Percentiles rank a stretch among this genome's conserved stretches.
phyloP scores from a whole-genome alignment of 2,113 vertebrate species.

The Macquaria ambigua region DNA sequence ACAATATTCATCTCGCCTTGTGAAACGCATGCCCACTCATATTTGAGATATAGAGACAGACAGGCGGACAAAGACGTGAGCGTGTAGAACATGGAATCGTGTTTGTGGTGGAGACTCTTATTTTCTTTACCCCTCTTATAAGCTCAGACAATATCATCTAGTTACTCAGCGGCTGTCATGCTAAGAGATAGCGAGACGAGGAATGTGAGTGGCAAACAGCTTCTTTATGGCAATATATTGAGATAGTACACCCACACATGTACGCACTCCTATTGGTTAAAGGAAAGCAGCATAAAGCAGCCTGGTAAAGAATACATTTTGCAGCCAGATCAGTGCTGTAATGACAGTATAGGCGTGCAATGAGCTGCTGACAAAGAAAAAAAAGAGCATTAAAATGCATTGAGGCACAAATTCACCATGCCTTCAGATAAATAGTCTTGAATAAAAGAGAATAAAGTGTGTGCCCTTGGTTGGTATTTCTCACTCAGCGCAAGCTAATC shows the following conservation, averaged over 20 bases:
- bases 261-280: constrained; percentile 34
- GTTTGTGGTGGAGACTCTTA: constrained; percentile 46
- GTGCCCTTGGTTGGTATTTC: constrained; percentile 42
- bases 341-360: constrained; percentile 19
- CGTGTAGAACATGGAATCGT: constrained; percentile 52
- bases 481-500: constrained; percentile 39
- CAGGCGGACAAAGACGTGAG: constrained; percentile 29
- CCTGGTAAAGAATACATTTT: constrained; percentile 35
- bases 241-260: constrained; percentile 53
- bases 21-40: constrained; percentile 41
- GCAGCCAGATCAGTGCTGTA: constrained; percentile 28
- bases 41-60: constrained; percentile 29
- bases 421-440: constrained; percentile 39
- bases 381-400: constrained; percentile 41
- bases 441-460: constrained; percentile 42
- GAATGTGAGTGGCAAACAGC: constrained; percentile 41
- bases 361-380: constrained; percentile 18
- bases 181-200: constrained; percentile 41
- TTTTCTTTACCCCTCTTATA: constrained; percentile 29
- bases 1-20: constrained; percentile 47
- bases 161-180: constrained; percentile 55
- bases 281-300: constrained; percentile 26
- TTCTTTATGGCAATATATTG: constrained; percentile 61
- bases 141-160: constrained; percentile 58
- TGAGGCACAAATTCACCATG: constrained; percentile 40